Evolutionary conservation across 2,797 vertebrate genomes (phyloP).

Genomic region (Eutrigla gurnardus): DNA sequence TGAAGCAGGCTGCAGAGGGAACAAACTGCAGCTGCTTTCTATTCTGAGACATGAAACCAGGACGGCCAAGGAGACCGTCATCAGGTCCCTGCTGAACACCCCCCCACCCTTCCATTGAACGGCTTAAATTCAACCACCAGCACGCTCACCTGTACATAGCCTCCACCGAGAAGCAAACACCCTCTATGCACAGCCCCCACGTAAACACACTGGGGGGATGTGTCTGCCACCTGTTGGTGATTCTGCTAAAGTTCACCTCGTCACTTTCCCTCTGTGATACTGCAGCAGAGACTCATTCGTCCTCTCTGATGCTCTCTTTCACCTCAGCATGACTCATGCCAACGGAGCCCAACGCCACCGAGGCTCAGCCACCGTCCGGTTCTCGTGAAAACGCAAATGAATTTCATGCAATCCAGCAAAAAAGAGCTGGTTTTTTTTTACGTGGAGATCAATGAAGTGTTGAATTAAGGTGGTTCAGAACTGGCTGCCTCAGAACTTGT

Average conservation of each 20-base stretch:
- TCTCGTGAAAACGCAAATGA: slow-evolving; percentile 2
- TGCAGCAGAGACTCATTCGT: slow-evolving; percentile 59
- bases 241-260: slow-evolving; percentile 51
- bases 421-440: slow-evolving; percentile 29
- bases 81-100: slow-evolving; percentile 20
- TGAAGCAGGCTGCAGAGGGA: slow-evolving; percentile 36
- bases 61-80: slow-evolving; percentile 58
- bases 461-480: slow-evolving; percentile 15
- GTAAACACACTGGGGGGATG: neutral
- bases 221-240: slow-evolving; percentile 76
- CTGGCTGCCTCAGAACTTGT: neutral
- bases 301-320: slow-evolving; percentile 56
- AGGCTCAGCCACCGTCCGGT: slow-evolving; percentile 15
- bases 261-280: slow-evolving; percentile 66
- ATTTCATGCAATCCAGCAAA: slow-evolving; percentile 10
- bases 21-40: slow-evolving; percentile 62
- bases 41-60: slow-evolving; percentile 70
- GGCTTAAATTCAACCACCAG: slow-evolving; percentile 5
- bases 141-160: neutral
- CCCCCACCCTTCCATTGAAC: slow-evolving; percentile 22
- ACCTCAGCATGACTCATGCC: slow-evolving; percentile 67
- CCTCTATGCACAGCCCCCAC: neutral
- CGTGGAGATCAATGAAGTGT: slow-evolving; percentile 20
- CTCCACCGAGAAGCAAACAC: neutral
- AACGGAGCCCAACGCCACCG: slow-evolving; percentile 17